Evolutionary conservation across 2,888 invertebrate genomes (phyloP).

Genomic region (Noctua janthe): DNA sequence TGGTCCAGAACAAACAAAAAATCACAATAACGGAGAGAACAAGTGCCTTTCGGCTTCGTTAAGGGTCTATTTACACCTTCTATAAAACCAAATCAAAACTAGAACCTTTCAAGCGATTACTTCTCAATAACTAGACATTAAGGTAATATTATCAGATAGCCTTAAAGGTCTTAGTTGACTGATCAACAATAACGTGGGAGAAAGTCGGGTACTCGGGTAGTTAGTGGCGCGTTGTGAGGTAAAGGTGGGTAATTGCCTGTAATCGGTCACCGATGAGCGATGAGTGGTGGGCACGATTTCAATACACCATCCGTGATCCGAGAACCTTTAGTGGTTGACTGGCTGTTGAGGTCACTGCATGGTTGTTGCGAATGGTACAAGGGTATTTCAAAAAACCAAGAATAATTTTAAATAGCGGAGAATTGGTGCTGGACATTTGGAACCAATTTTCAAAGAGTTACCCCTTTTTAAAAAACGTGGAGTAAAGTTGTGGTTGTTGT

Average conservation of each 20-base stretch:
- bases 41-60: too few relatives aligned
- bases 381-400: neutral
- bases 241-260: slow-evolving; percentile 76
- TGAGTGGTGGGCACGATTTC: slow-evolving; percentile 82
- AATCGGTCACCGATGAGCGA: slow-evolving; percentile 74
- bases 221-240: slow-evolving; percentile 48
- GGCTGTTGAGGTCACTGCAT: slow-evolving; percentile 3
- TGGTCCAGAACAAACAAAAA: too few relatives aligned
- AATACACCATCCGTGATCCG: slow-evolving; percentile 69
- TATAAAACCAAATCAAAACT: neutral
- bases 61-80: neutral
- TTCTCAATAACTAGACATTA: slow-evolving; percentile 7
- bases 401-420: neutral
- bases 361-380: neutral
- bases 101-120: neutral
- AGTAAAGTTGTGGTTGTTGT: neutral
- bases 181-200: slow-evolving; percentile 30
- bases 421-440: neutral
- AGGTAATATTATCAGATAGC: slow-evolving; percentile 3
- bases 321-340: slow-evolving; percentile 28
- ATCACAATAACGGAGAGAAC: too few relatives aligned
- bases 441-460: neutral
- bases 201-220: slow-evolving; percentile 30
- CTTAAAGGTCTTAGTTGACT: slow-evolving; percentile 23
- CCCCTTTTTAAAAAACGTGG: neutral